A percentile compares a stretch with the other conserved stretches of the same genome.
Evolutionary conservation across 2,888 invertebrate species (phyloP).

Genomic region (Boloria euphrosyne): DNA sequence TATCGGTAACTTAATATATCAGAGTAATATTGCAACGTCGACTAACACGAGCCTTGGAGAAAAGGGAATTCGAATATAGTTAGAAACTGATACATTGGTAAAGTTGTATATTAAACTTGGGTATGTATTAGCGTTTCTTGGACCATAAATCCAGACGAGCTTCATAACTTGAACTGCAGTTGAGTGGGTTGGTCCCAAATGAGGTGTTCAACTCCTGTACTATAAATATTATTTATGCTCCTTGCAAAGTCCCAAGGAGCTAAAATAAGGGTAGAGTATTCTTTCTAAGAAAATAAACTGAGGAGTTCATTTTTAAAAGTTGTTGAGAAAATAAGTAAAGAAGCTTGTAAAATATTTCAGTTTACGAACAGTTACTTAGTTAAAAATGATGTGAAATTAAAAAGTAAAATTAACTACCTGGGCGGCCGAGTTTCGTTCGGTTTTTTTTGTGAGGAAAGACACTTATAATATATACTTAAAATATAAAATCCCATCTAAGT

Average conservation of each 20-base stretch:
- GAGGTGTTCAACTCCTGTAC: conserved; percentile 56
- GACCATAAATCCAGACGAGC: conserved; percentile 58
- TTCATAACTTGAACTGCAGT: conserved; percentile 54
- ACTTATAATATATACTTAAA: too few relatives aligned
- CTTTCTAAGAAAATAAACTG: conserved; percentile 31
- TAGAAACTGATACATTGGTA: conserved; percentile 33
- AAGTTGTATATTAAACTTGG: conserved; percentile 45
- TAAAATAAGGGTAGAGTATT: conserved; percentile 38
- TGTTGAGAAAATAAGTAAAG: conserved; percentile 25
- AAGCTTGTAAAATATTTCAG: conserved; percentile 1
- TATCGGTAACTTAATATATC: neutral
- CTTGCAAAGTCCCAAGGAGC: conserved; percentile 46
- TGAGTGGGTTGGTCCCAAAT: conserved; percentile 49
- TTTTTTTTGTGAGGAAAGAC: too few relatives aligned
- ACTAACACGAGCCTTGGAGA: conserved; percentile 25
- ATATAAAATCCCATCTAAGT: too few relatives aligned
- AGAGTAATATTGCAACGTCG: neutral
- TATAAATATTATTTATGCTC: conserved; percentile 63
- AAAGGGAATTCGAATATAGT: conserved; percentile 27
- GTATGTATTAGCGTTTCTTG: conserved; percentile 41
- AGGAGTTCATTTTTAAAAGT: conserved; percentile 24
- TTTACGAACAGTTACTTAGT: neutral
- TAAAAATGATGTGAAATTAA: neutral
- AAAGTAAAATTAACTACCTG: neutral
- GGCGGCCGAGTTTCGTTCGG: neutral